Evolutionary conservation across 2,888 invertebrate genomes (phyloP), one percentile per base, ranked within the genome.

Genomic region (Spilarctia lutea): DNA sequence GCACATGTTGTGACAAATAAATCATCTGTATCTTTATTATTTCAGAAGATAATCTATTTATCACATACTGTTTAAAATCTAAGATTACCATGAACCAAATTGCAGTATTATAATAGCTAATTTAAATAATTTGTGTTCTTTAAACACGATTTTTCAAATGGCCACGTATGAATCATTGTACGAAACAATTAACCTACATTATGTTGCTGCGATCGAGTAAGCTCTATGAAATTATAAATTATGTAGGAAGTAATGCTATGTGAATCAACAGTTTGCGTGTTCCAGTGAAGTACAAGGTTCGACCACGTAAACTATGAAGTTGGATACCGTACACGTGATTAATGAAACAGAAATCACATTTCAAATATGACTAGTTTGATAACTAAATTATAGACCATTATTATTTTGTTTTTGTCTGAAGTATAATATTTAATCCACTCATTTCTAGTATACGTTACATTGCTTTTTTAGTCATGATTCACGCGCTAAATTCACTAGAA

Each of bases 211-310:
- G 81, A 83, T 85, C 85, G 82, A 86, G 82, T 87, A 84, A 85
- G 85, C 88, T 90, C 90, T 91, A 91, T 94, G 92, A 93, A 94
- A 94, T 94, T 93, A 92, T 91, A 91, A 93, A 93, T 93, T 90
- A 93, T 92, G 90, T 92, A 93, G 94, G 94, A 94, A 93, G 92
- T 89, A 84, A 81, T 77, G 79, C 75, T 85, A 81, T 82, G 84
- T 92, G 93, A 92, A 89, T 92, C 92, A 92, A 87, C 86, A 82
- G 79, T 77, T 89, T 86, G 91, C 91, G 91, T 92, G 91, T 82
- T 84, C 82, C 69, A 74, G 45, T 78, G 72, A 75, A 79, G 68
- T 63, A 33, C 20, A 67, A n/a, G 39, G 68, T 52, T 39, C 7
- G 35, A 66, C 42, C 68, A 13, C 27, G 56, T n/a, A 77, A 71